Evolutionary conservation across 1,140 invertebrate genomes (phyloP), one percentile per base, ranked within the genome.

Genomic region (Cyphomyrmex costatus): DNA sequence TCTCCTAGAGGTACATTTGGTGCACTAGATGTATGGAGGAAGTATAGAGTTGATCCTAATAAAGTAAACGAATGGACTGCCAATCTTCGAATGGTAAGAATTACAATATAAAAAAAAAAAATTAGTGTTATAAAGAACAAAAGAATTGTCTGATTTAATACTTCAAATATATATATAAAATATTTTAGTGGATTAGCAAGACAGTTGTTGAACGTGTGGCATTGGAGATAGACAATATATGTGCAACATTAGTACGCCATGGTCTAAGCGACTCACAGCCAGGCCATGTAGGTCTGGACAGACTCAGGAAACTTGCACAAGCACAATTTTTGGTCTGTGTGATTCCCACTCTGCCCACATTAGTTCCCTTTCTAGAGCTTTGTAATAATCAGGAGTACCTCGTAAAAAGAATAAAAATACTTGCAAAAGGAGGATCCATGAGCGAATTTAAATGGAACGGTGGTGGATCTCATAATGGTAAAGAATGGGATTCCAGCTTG

Each of bases 321-420:
- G 95, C 96, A 19, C 93, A 96, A 71, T 96, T 96, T 70, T 96
- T 97, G 66, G 95, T 96, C 53, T 95, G 96, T 36, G 96, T 96
- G 88, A 96, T 98, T 30, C 97, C 97, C 1, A 97, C 96, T 61
- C 92, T 98, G 66, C 96, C 96, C 8, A 95, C 96, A 58, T 91
- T 98, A 3, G 94, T 98, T 16, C 97, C 97, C 1, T 98, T 98
- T 93, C 93, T 98, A 82, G 98, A 98, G 90, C 93, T 98, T 7
- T 97, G 96, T 5, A 96, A 96, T 6, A 98, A 98, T 95, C 98
- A 98, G 92, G 97, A 98, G 93, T 98, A 98, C 94, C 93, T 98
- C 12, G 96, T 98, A 3, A 96, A 96, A 71, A 95, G 98, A 90
- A 97, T 98, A 19, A 96, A 96, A 94, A 95, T 96, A 95, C 95